phyloP scores from a whole-genome alignment of 2,113 vertebrate genomes.

The Coptodon rendalli region DNA sequence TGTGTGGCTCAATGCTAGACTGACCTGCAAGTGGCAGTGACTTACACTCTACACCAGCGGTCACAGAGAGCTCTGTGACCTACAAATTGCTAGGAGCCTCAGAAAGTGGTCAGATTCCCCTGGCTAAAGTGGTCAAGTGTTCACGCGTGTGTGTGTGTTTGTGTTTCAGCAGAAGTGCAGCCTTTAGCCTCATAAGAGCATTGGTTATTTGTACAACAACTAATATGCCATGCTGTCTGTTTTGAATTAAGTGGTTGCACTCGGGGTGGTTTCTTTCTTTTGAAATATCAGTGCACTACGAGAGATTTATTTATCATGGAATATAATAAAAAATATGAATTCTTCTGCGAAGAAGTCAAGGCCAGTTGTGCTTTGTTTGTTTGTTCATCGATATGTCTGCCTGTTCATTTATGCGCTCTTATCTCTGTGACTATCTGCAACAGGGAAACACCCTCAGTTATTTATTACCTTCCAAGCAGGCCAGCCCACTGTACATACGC shows the following conservation, averaged over 20 bases:
- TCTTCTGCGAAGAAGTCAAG: background rate
- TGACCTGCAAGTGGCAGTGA: slow-evolving; percentile 45
- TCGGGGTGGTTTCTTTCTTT: background rate
- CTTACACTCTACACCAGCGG: slow-evolving; percentile 58
- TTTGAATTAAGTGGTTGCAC: background rate
- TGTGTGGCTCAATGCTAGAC: slow-evolving; percentile 10
- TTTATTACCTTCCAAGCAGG: slow-evolving; percentile 30
- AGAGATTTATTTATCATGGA: background rate
- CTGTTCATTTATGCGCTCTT: slow-evolving; percentile 18
- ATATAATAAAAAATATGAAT: background rate
- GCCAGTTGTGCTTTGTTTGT: slow-evolving; percentile 2
- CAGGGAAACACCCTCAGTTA: slow-evolving; percentile 18
- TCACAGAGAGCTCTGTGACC: slow-evolving; percentile 61
- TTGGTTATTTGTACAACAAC: background rate
- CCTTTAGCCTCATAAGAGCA: background rate
- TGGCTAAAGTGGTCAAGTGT: slow-evolving; percentile 31
- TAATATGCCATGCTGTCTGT: background rate
- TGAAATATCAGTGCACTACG: background rate
- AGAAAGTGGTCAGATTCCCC: slow-evolving; percentile 64
- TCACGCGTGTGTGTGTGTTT: background rate
- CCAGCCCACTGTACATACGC: background rate
- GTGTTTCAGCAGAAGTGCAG: background rate
- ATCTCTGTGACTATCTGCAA: slow-evolving; percentile 27
- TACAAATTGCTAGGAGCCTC: slow-evolving; percentile 63
- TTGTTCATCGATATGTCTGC: background rate